Evolutionary conservation across 2,888 invertebrate species (phyloP).

Genomic region (Troglohyphantes excavatus): DNA sequence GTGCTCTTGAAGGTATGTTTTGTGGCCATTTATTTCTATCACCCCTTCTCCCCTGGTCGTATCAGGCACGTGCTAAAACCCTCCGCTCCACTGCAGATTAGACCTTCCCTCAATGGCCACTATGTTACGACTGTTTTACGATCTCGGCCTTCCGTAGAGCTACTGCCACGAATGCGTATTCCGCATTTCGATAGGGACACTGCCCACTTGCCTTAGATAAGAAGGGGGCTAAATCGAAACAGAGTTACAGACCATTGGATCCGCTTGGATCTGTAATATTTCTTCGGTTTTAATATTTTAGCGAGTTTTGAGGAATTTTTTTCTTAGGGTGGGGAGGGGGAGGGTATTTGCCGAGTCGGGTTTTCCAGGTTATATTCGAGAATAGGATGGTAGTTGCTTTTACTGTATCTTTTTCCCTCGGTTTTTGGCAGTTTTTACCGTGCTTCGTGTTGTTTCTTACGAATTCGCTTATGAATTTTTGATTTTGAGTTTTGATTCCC

Average conservation of each 20-base stretch:
- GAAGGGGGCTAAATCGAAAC: constrained; percentile 11
- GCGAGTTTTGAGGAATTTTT: constrained; percentile 12
- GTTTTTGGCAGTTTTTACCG: background rate
- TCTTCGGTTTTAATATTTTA: constrained; percentile 54
- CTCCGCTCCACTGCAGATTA: constrained; percentile 41
- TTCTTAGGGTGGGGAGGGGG: background rate
- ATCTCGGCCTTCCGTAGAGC: constrained; percentile 33
- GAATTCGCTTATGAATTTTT: constrained; percentile 19
- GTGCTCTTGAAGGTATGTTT: constrained; percentile 14
- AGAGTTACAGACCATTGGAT: constrained; percentile 30
- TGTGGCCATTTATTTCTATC: constrained; percentile 42
- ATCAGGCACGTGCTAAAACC: constrained; percentile 59
- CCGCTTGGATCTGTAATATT: constrained; percentile 11
- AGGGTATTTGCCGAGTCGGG: background rate
- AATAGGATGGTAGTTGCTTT: background rate
- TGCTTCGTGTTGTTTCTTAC: background rate
- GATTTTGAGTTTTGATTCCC: constrained; percentile 14
- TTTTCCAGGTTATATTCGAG: background rate
- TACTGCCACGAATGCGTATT: constrained; percentile 8
- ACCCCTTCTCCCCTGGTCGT: background rate
- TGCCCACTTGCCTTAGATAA: constrained; percentile 40
- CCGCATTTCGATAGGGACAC: constrained; percentile 51
- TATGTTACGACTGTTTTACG: constrained; percentile 61
- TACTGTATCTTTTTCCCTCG: no score
- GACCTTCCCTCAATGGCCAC: constrained; percentile 18